phyloP scores from a whole-genome alignment of 2,113 vertebrate species.

The Choloepus hoffmanni region DNA sequence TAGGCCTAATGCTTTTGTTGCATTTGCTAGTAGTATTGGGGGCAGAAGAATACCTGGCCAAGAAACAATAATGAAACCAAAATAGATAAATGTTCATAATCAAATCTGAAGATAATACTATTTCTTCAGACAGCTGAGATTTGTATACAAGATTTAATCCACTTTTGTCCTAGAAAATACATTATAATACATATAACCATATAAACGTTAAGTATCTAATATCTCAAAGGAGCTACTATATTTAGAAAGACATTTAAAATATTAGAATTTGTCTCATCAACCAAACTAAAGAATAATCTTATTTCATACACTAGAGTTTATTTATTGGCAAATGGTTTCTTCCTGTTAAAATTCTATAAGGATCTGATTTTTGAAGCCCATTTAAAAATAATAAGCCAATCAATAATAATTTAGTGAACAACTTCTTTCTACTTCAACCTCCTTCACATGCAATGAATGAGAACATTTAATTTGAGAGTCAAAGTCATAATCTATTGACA shows the following conservation, averaged over 20 bases:
- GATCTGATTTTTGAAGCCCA: constrained; percentile 1
- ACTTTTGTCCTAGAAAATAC: neutral
- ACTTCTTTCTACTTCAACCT: neutral
- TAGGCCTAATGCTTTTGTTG: neutral
- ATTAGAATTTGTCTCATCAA: constrained; percentile 23
- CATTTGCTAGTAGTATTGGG: neutral
- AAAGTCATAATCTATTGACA: neutral
- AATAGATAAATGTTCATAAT: neutral
- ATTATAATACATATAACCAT: neutral
- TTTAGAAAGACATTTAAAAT: constrained; percentile 44
- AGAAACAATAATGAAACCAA: neutral
- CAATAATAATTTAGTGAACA: constrained; percentile 39
- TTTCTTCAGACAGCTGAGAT: neutral
- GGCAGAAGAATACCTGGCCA: neutral
- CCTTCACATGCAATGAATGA: constrained; percentile 39
- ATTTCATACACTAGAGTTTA: neutral
- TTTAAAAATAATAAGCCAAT: constrained; percentile 38
- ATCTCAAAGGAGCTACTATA: neutral
- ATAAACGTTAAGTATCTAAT: neutral
- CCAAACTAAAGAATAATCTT: neutral
- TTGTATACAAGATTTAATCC: neutral
- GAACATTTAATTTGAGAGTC: neutral
- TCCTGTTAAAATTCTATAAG: constrained; percentile 27
- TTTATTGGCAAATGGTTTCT: constrained; percentile 51
- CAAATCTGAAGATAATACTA: neutral